These are phyloP conservation scores for Lycocorax pyrrhopterus DNA, from an alignment of 2,113 vertebrate species.

Conservation along the genomic window DNA sequence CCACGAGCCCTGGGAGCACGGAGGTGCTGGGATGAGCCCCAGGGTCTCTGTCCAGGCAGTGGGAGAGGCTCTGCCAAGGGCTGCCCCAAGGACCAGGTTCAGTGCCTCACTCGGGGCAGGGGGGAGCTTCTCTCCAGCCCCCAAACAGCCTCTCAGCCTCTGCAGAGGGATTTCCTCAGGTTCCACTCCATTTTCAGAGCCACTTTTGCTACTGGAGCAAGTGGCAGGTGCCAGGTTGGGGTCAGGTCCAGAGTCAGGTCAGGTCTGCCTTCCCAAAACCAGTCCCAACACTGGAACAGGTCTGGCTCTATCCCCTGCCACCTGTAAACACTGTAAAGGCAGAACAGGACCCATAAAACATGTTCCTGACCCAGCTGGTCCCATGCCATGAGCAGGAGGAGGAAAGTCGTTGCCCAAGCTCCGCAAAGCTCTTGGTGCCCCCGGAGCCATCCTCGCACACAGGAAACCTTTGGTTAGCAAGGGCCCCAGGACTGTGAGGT, in stretches of 20 bases:
- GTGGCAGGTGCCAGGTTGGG: accelerated
- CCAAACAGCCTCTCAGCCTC: background rate
- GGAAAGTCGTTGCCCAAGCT: background rate
- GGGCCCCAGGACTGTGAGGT: no score
- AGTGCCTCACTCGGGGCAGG: background rate
- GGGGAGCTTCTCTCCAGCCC: background rate
- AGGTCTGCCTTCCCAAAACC: background rate
- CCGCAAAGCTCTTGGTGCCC: background rate
- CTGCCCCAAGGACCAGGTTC: background rate
- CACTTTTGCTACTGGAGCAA: background rate
- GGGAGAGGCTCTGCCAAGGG: background rate
- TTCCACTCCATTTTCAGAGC: background rate
- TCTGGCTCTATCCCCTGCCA: background rate
- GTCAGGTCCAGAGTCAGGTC: background rate
- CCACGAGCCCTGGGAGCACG: background rate
- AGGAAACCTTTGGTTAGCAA: background rate
- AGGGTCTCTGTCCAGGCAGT: accelerated
- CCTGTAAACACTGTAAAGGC: background rate
- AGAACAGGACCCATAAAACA: accelerated
- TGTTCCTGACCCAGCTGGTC: background rate
- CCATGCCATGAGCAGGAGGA: background rate
- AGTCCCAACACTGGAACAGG: background rate
- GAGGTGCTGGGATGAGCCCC: background rate
- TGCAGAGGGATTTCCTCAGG: background rate
- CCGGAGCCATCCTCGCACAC: background rate